Evolutionary conservation across 2,113 vertebrate species (phyloP).

Genomic region (pig (Sus scrofa)): T2T-Sscrofa CM000826.6:60501001-60501500

Average conservation of each 20-base stretch:
- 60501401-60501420: too few relatives aligned
- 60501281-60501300: not conserved
- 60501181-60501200: not conserved
- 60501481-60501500: not conserved
- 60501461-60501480: not conserved
- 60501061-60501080: not conserved
- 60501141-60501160: not conserved
- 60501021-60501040: slow-evolving; percentile 21
- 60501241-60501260: not conserved
- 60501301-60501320: not conserved
- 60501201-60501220: not conserved
- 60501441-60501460: not conserved
- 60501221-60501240: not conserved
- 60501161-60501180: not conserved
- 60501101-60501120: slow-evolving; percentile 9
- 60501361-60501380: not conserved
- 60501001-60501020: not conserved
- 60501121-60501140: not conserved
- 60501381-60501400: not conserved
- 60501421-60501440: not conserved
- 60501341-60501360: not conserved
- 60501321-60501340: not conserved
- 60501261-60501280: not conserved
- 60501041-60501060: not conserved
- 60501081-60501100: not conserved